These are phyloP conservation scores for Nerophis ophidion DNA, from an alignment of 2,113 vertebrate genomes.

Conservation along the genomic window DNA sequence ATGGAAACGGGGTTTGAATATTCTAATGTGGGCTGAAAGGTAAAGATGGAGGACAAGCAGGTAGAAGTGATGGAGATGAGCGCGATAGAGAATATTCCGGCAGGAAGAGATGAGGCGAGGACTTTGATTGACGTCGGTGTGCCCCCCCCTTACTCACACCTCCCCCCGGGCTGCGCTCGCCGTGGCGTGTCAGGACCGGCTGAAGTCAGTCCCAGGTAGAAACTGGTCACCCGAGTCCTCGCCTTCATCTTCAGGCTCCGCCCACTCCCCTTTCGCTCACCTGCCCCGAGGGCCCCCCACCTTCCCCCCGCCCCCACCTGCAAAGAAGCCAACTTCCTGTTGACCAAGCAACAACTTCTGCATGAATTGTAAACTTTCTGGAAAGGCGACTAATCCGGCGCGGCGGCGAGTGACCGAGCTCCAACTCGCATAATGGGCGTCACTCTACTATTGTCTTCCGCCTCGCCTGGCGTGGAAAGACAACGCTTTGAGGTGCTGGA, in stretches of 20 bases:
- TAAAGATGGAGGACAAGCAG: neutral
- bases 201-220: conserved; percentile 57
- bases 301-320: conserved; percentile 29
- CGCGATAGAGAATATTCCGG: neutral
- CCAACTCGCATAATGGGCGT: conserved; percentile 61
- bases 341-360: neutral
- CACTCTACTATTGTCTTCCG: conserved; percentile 40
- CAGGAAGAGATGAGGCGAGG: neutral
- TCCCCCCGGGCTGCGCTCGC: conserved; percentile 36
- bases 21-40: neutral
- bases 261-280: conserved; percentile 59
- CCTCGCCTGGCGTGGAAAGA: conserved; percentile 52
- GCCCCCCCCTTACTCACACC: neutral
- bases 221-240: conserved; percentile 68
- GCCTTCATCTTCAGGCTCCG: conserved; percentile 44
- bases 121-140: neutral
- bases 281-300: conserved; percentile 47
- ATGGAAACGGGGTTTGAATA: no score
- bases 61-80: neutral
- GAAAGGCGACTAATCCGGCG: conserved; percentile 9
- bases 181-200: conserved; percentile 61
- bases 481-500: conserved; percentile 59
- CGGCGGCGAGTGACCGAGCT: conserved; percentile 64
- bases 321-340: conserved; percentile 1
- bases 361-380: conserved; percentile 20